phyloP scores from a whole-genome alignment of 2,113 vertebrate genomes.

The Gopherus evgoodei region DNA sequence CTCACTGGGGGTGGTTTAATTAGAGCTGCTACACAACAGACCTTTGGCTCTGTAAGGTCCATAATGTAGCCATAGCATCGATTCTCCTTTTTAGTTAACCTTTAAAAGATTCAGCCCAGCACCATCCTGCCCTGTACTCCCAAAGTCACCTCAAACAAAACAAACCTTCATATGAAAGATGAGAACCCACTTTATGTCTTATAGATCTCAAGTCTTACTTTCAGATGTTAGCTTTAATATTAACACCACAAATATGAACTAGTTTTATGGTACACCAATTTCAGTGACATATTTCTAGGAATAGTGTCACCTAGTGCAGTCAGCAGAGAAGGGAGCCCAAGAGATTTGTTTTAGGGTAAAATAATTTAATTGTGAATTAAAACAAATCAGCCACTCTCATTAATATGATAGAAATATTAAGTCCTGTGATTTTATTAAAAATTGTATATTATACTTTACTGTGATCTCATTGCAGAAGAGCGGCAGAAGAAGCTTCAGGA shows the following conservation, averaged over 20 bases:
- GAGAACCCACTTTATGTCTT: rapidly evolving
- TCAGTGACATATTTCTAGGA: background rate
- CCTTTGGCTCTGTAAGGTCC: no score
- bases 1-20: no score
- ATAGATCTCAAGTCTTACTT: background rate
- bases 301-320: background rate
- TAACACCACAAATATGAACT: rapidly evolving
- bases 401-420: rapidly evolving
- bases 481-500: conserved; percentile 48
- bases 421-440: background rate
- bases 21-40: no score
- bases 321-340: rapidly evolving
- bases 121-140: no score
- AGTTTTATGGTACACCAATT: rapidly evolving
- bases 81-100: no score
- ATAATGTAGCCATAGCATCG: no score
- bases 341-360: rapidly evolving
- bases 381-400: rapidly evolving
- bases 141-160: no score
- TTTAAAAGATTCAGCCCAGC: no score
- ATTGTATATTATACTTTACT: rapidly evolving
- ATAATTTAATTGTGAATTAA: background rate
- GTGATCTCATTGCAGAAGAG: conserved; percentile 54
- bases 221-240: no score
- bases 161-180: no score